These are phyloP conservation scores for Ophion obscuratus DNA, from an alignment of 2,888 invertebrate genomes.

Conservation along the genomic window DNA sequence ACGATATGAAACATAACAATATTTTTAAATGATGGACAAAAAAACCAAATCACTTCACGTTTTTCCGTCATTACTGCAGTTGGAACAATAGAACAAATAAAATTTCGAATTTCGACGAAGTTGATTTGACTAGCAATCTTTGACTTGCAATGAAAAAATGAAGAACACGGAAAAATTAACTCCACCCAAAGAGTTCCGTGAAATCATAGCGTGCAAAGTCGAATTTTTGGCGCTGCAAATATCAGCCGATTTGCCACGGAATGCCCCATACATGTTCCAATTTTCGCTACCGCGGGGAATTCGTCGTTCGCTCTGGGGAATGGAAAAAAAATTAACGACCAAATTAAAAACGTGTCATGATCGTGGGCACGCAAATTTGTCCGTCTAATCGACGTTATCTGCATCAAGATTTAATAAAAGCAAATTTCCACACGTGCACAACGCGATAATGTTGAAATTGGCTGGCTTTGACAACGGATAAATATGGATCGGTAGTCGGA, in stretches of 20 bases:
- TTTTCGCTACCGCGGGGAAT: constrained; percentile 16
- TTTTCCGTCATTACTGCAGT: no score
- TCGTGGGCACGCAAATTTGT: constrained; percentile 20
- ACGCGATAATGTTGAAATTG: constrained; percentile 10
- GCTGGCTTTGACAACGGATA: constrained; percentile 15
- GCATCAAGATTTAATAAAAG: constrained; percentile 8
- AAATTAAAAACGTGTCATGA: constrained; percentile 36
- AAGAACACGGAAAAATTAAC: no score
- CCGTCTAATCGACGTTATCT: background rate
- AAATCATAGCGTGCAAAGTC: no score
- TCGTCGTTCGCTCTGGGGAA: background rate
- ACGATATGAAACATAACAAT: no score
- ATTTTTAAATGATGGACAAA: no score
- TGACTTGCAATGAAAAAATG: no score
- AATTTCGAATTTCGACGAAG: no score
- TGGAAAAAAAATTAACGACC: constrained; percentile 29
- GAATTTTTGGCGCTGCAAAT: no score
- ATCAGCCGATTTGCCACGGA: background rate
- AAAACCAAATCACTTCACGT: no score
- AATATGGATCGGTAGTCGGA: constrained; percentile 5
- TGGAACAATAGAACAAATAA: no score
- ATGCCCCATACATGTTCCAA: background rate
- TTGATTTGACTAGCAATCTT: no score
- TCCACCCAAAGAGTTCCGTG: no score
- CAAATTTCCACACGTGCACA: background rate